Evolutionary conservation across 2,113 vertebrate species (phyloP).

Genomic region (Grallaria varia): DNA sequence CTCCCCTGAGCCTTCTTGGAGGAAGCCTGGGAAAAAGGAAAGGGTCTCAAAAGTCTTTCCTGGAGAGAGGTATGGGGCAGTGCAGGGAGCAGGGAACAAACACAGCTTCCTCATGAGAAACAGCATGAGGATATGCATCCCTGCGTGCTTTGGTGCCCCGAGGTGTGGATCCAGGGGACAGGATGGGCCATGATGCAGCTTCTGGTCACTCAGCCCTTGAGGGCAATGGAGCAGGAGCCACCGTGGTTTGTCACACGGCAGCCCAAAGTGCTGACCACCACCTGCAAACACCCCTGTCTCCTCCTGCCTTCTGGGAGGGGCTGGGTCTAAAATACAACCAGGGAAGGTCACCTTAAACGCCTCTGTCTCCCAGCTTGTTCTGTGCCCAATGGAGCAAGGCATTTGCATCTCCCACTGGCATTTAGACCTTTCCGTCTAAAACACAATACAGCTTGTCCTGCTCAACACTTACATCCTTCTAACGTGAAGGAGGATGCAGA

Average conservation of each 20-base stretch:
- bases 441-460: background rate
- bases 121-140: background rate
- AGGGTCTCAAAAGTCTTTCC: background rate
- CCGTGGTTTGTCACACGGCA: background rate
- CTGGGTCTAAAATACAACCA: background rate
- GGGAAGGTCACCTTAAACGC: background rate
- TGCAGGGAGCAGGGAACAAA: background rate
- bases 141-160: background rate
- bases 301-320: background rate
- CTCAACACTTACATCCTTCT: background rate
- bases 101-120: background rate
- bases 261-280: background rate
- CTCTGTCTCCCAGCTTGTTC: background rate
- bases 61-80: background rate
- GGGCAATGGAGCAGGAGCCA: background rate
- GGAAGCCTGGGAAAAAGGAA: background rate
- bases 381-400: background rate
- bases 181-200: background rate
- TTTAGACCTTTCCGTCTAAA: background rate
- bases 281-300: background rate
- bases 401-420: background rate
- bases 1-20: background rate
- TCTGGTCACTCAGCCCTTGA: background rate
- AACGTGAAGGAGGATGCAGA: background rate
- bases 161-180: background rate